Evolutionary conservation across 2,113 vertebrate species (phyloP), one percentile per base, ranked within the genome.

Genomic region (Callionymus lyra): DNA sequence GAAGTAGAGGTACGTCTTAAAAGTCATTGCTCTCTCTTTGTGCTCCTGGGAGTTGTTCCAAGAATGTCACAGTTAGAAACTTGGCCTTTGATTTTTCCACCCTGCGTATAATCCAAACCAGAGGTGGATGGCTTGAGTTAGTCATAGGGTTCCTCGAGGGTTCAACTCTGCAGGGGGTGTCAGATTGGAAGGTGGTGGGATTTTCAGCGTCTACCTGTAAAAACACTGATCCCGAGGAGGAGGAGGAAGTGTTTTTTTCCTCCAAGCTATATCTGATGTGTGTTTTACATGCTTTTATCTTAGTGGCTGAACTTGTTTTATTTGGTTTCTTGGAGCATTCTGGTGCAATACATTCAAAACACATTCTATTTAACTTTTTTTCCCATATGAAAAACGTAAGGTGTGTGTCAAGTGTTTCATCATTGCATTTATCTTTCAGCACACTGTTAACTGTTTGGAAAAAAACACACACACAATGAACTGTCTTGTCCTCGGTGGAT

Each of bases 141-240:
- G 50, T 17, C 46, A 36, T n/a, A 41, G 53, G 41, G 34, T 38
- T 56, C 63, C 41, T 37, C 42, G 50, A 72, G 50, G 45, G 44
- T 51, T 53, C 16, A 14, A 44, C 59, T 52, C 56, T 48, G 50
- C 13, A 31, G 58, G 61, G 58, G 61, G 41, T 34, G 51, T 47
- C 35, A 38, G 42, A 47, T 34, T 57, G 2, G 58, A 62, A 57
- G 48, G 48, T 10, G 31, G n/a, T 36, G 18, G 40, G 70, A 52
- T 44, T 53, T 41, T 36, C 47, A 11, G 19, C 48, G 66, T 71
- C 63, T 43, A 77, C 73, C 69, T 73, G 52, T 37, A 42, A 64
- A 74, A 67, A 66, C 60, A 68, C 58, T 48, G 34, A 38, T 50
- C n/a, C n/a, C n/a, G n/a, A n/a, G n/a, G n/a, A n/a, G 51, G 17